phyloP scores from a whole-genome alignment of 30 jellyfish, hydroid and myxozoan species.

The Turritopsis rubra region DNA sequence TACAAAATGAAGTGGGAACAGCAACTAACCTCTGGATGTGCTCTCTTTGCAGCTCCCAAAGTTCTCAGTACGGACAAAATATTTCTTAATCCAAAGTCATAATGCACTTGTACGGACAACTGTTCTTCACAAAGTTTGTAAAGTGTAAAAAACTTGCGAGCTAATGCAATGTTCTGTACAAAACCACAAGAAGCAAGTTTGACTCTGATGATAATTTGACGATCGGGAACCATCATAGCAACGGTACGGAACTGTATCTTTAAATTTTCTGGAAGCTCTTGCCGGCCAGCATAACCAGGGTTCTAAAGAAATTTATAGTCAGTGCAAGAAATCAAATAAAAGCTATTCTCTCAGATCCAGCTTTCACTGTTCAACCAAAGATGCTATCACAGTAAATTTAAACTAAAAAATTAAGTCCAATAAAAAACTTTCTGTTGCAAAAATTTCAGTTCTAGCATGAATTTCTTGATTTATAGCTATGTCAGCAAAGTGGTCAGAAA shows the following conservation, averaged over 20 bases:
- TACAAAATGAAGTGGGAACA: background rate
- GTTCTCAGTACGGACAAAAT: slow-evolving; percentile 74
- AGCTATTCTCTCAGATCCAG: background rate
- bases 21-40: slow-evolving; percentile 55
- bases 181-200: slow-evolving; percentile 91
- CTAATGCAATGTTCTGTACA: slow-evolving; percentile 58
- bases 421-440: no score
- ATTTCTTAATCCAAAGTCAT: slow-evolving; percentile 79
- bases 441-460: no score
- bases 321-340: background rate
- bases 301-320: slow-evolving; percentile 24
- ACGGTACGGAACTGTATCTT: slow-evolving; percentile 82
- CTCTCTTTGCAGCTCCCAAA: slow-evolving; percentile 78
- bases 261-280: slow-evolving; percentile 78
- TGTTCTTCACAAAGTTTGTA: slow-evolving; percentile 82
- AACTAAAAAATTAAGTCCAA: no score
- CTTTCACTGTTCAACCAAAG: background rate
- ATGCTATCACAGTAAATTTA: no score
- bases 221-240: slow-evolving; percentile 94
- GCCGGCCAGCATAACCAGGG: slow-evolving; percentile 95
- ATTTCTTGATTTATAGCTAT: no score
- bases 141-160: slow-evolving; percentile 70
- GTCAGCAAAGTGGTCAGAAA: no score
- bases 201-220: slow-evolving; percentile 82
- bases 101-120: slow-evolving; percentile 74